A percentile compares a stretch with the other conserved stretches of the same genome.
Evolutionary conservation across 1,140 invertebrate genomes (phyloP).

Genomic region (Oryctes rhinoceros): DNA sequence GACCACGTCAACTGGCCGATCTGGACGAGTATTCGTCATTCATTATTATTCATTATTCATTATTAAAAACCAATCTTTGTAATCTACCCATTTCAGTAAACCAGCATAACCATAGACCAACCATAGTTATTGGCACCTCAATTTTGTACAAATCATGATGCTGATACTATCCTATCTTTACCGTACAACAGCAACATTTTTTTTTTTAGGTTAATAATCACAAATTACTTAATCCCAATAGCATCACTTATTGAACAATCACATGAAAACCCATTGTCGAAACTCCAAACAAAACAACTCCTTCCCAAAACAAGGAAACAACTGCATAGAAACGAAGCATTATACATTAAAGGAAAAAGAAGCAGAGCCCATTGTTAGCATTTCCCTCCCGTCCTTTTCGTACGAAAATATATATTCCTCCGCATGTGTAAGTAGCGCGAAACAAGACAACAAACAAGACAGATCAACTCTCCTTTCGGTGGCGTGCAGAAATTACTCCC

Average conservation of each 20-base stretch:
- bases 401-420: neutral
- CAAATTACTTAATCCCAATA: too few species aligned
- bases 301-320: neutral
- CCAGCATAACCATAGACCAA: too few species aligned
- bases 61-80: too few species aligned
- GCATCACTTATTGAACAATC: neutral
- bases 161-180: too few species aligned
- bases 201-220: too few species aligned
- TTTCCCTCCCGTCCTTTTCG: neutral
- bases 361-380: neutral
- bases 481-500: slow-evolving; percentile 42
- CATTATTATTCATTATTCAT: too few species aligned
- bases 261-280: neutral
- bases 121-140: too few species aligned
- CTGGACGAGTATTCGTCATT: too few species aligned
- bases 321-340: neutral
- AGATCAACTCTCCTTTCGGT: slow-evolving; percentile 52
- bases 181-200: too few species aligned
- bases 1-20: too few species aligned
- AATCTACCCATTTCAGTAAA: too few species aligned
- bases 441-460: slow-evolving; percentile 57
- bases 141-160: too few species aligned
- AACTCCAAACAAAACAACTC: neutral
- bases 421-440: slow-evolving; percentile 42
- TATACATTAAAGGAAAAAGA: neutral